phyloP scores from a whole-genome alignment of 1,140 invertebrate species.

The Drosophila subobscura region DNA sequence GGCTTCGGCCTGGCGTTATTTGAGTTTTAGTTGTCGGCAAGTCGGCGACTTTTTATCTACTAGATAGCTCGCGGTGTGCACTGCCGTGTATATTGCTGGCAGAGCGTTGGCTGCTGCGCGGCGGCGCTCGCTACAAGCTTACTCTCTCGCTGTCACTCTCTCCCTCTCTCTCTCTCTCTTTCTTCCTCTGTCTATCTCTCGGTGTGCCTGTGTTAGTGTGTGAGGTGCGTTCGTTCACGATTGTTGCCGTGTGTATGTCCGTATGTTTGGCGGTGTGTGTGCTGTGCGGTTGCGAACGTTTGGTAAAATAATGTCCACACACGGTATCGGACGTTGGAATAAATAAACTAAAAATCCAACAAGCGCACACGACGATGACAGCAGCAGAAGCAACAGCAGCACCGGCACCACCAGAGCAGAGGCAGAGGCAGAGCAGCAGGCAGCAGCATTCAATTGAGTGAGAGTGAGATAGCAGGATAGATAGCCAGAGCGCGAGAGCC shows the following conservation, averaged over 20 bases:
- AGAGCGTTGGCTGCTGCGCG: slow-evolving; percentile 51
- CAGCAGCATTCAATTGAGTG: slow-evolving; percentile 9
- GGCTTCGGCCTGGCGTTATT: neutral
- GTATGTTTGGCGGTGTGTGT: slow-evolving; percentile 10
- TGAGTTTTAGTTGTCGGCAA: slow-evolving; percentile 59
- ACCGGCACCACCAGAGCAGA: slow-evolving; percentile 1
- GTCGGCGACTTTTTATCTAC: slow-evolving; percentile 79
- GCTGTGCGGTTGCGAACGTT: slow-evolving; percentile 71
- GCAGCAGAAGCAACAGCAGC: slow-evolving; percentile 14
- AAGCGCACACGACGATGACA: slow-evolving; percentile 34
- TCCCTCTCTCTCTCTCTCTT: slow-evolving; percentile 1
- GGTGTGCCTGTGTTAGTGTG: slow-evolving; percentile 8
- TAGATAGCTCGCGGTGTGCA: slow-evolving; percentile 69
- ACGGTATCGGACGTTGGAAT: slow-evolving; percentile 77
- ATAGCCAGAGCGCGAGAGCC: slow-evolving; percentile 1
- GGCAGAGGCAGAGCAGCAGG: slow-evolving; percentile 10
- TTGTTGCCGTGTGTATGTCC: slow-evolving; percentile 4
- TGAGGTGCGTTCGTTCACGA: slow-evolving; percentile 1
- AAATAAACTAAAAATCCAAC: slow-evolving; percentile 73
- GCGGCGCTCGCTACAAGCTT: slow-evolving; percentile 13
- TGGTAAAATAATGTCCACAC: slow-evolving; percentile 81
- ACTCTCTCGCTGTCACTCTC: slow-evolving; percentile 2
- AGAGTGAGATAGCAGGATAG: slow-evolving; percentile 6
- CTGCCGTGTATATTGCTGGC: slow-evolving; percentile 64
- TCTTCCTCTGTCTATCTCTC: neutral